Evolutionary conservation across 2,888 invertebrate species (phyloP), one percentile per base, ranked within the genome.

Genomic region (Drosophila formosana): DNA sequence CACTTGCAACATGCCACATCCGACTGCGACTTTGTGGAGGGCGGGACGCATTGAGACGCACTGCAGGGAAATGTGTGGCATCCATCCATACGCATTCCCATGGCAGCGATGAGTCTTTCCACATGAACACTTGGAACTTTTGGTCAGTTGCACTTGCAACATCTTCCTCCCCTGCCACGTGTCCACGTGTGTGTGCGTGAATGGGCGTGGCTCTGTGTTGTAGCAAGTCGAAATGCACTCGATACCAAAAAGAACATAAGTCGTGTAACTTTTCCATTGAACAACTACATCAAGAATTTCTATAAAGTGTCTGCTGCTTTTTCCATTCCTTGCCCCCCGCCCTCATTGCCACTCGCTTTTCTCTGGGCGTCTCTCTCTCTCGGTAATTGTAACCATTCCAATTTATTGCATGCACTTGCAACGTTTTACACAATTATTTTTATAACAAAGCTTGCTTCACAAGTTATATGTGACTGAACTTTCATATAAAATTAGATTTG

Each of bases 41-140:
- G 37, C 4, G 39, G 6, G 39, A 39, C n/a, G 34, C 9, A 72
- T 55, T 18, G 46, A 45, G 46, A 45, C 51, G 39, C 18, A 26
- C 50, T 65, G 23, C 26, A 58, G 51, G 50, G 47, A 45, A 74
- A 53, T 43, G 53, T 23, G 55, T 76, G 51, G 53, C 60, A 62
- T 39, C 58, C 60, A 71, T 55, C 64, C 46, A 61, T 51, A 69
- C 60, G 62, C 80, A 76, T 76, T 79, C 68, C 78, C 81, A 47
- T 49, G 80, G 52, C 66, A 70, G 61, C 70, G 53, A 77, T 79
- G 74, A 62, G 68, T 71, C 80, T 53, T 77, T 77, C 57, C 69
- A 70, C 72, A 76, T 73, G 64, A 66, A 63, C 74, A 61, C 73
- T 73, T 73, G 74, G 34, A 76, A 70, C 77, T 77, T 73, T 77